Percentiles rank a stretch among this genome's conserved stretches.
phyloP scores from a whole-genome alignment of 2,113 vertebrate genomes.

The Gallinago paraguaiae region DNA sequence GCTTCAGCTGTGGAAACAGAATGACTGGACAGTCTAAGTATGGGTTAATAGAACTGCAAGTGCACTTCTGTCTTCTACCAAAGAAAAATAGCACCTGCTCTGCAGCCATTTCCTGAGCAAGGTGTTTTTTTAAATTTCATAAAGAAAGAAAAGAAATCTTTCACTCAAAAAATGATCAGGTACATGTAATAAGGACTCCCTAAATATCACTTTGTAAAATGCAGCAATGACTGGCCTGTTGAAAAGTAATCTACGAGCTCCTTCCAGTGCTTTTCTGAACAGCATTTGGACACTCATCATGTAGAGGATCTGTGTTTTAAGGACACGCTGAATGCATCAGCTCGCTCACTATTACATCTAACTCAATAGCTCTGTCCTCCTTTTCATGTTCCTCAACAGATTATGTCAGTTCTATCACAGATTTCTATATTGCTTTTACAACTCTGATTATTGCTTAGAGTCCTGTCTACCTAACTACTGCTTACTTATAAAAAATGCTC shows the following conservation, averaged over 20 bases:
- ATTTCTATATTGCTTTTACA: background rate
- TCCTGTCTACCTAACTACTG: background rate
- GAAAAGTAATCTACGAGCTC: background rate
- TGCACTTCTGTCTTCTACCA: background rate
- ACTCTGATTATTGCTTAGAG: background rate
- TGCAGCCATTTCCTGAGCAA: background rate
- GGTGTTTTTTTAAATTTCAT: background rate
- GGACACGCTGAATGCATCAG: background rate
- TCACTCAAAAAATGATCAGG: background rate
- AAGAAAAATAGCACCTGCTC: background rate
- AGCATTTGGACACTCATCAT: background rate
- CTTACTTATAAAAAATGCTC: background rate
- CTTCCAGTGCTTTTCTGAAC: background rate
- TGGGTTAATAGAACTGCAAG: background rate
- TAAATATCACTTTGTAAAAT: slow-evolving; percentile 5
- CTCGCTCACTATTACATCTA: background rate
- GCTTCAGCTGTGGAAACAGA: background rate
- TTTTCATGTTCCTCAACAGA: background rate
- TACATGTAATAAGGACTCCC: background rate
- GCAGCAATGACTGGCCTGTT: background rate
- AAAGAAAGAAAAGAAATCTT: slow-evolving; percentile 7
- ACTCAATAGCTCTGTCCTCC: background rate
- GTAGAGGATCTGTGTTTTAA: background rate
- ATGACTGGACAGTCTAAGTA: background rate
- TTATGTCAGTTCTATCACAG: background rate